phyloP scores from a whole-genome alignment of 2,797 vertebrate species.

The Poecilia velifera region DNA sequence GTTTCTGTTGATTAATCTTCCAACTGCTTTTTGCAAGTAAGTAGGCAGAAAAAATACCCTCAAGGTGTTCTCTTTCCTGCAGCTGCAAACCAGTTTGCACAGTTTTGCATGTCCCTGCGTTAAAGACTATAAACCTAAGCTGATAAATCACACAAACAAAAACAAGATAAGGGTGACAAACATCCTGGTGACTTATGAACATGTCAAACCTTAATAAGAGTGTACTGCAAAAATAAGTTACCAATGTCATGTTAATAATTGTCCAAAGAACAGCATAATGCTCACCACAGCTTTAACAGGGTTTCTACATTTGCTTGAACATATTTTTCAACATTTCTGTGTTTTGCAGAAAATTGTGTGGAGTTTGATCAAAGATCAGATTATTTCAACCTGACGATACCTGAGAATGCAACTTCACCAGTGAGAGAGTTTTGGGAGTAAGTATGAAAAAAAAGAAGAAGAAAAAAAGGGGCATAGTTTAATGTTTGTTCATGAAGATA shows the following conservation, averaged over 20 bases:
- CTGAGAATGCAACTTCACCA: constrained; percentile 80
- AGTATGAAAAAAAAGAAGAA: constrained; percentile 69
- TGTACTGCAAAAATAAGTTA: not conserved
- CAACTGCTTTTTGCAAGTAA: not conserved
- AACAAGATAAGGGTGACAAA: not conserved
- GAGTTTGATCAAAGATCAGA: constrained; percentile 81
- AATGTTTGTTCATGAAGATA: not conserved
- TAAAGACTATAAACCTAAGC: not conserved
- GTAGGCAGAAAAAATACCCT: not conserved
- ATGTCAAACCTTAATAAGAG: not conserved
- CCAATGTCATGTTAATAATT: not conserved
- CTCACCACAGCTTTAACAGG: not conserved
- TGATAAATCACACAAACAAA: not conserved
- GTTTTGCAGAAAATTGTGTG: constrained; percentile 80
- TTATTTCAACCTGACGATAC: constrained; percentile 68
- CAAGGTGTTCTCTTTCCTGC: not conserved
- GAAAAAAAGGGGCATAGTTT: not conserved
- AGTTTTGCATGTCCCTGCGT: not conserved
- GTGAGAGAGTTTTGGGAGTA: constrained; percentile 88
- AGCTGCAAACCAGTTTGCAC: not conserved
- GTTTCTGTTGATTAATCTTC: too few relatives aligned
- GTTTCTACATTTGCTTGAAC: not conserved
- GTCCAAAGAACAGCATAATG: not conserved
- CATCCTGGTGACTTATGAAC: not conserved
- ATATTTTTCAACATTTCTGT: not conserved